Evolutionary conservation across 2,888 invertebrate genomes (phyloP), one percentile per base, ranked within the genome.

Genomic region (Hyposoter didymator): DNA sequence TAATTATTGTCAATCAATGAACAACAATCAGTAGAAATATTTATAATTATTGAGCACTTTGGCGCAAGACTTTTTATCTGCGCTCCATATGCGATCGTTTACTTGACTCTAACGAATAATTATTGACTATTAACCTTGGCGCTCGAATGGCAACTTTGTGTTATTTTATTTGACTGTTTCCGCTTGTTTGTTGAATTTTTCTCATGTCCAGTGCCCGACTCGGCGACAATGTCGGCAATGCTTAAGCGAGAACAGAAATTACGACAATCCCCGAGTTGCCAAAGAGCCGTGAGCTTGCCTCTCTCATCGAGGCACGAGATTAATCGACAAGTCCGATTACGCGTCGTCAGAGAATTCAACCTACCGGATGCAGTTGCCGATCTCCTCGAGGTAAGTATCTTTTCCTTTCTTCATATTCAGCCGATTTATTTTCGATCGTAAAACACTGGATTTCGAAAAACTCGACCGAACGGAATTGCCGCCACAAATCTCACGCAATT

Each of bases 261-360:
- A 89, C 95, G 97, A 79, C 96, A 96, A 91, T 95, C 97, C 74
- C 97, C 97, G 5, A 96, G 97, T 93, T 98, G 97, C 91, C 97
- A 96, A 92, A 95, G 97, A 76, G 98, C 98, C 70, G 95, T 97
- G 85, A 95, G 96, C 87, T 95, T 97, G 93, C 96, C 97, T 85
- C 95, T 97, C 86, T 96, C 97, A 8, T 97, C 97, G 88, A 95
- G 97, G 76, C 96, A 96, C 88, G 97, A 97, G 91, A 97, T 98
- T 86, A 96, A 96, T 90, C 95, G 96, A 87, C 97, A 97, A 93
- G 94, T 95, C 19, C 96, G 98, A 82, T 94, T 99, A 90, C 96
- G 99, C 8, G 98, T 98, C 1, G 98, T 99, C 17, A 96, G 99
- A 69, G 99, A 99, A 94, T 97, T 98, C 94, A 98, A 98, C 91